phyloP scores from a whole-genome alignment of 2,888 invertebrate species.

The Rhogogaster chlorosoma region DNA sequence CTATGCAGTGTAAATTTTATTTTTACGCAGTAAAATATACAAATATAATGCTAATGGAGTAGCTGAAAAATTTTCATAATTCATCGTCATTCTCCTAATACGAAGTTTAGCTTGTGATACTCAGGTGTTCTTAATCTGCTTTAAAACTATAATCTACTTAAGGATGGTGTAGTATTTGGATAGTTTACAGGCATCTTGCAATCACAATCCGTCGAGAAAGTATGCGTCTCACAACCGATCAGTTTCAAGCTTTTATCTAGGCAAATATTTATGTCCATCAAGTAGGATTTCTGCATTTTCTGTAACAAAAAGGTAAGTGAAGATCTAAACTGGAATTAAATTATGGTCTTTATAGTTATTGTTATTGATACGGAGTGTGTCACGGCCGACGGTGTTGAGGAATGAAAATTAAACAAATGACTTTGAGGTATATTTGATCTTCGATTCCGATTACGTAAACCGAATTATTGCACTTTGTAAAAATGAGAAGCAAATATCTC shows the following conservation, averaged over 20 bases:
- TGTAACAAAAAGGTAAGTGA: constrained; percentile 64
- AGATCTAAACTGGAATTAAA: neutral
- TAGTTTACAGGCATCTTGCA: constrained; percentile 80
- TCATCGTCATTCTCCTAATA: neutral
- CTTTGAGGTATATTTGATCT: too few species aligned
- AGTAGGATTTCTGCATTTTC: constrained; percentile 80
- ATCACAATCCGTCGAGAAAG: constrained; percentile 83
- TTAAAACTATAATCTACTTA: neutral
- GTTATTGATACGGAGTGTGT: neutral
- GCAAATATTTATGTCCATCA: constrained; percentile 88
- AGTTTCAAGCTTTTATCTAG: constrained; percentile 84
- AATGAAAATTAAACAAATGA: neutral
- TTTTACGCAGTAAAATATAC: neutral
- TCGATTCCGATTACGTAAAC: neutral
- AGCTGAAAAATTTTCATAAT: neutral
- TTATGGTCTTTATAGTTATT: neutral
- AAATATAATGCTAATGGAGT: neutral
- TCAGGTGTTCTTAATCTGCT: neutral
- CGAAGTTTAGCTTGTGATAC: neutral
- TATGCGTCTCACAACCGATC: constrained; percentile 82
- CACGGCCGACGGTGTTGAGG: neutral
- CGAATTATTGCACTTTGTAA: neutral
- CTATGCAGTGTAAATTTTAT: constrained; percentile 5
- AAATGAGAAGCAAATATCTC: constrained; percentile 57
- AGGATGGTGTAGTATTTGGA: constrained; percentile 78